phyloP scores from a whole-genome alignment of 2,113 vertebrate species.

The Carlito syrichta region DNA sequence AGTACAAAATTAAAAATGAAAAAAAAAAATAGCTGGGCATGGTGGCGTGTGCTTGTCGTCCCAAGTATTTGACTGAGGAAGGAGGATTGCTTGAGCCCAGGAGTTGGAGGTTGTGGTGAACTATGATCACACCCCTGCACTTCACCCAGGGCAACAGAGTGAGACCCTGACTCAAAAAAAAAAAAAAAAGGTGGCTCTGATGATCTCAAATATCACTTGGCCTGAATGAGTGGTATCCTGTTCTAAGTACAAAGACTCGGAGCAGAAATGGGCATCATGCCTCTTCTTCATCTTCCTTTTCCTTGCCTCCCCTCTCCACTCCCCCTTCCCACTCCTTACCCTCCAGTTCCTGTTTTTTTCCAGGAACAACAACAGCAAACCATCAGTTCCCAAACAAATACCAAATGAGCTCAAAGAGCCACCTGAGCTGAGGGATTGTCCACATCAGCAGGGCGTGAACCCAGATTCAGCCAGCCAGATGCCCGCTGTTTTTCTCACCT shows the following conservation, averaged over 20 bases:
- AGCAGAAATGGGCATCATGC: neutral
- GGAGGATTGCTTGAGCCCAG: too few relatives aligned
- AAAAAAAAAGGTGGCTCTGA: neutral
- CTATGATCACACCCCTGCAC: too few relatives aligned
- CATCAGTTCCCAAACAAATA: neutral
- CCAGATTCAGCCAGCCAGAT: neutral
- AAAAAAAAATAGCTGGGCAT: too few relatives aligned
- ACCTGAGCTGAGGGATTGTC: neutral
- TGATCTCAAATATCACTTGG: neutral
- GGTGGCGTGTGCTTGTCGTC: too few relatives aligned
- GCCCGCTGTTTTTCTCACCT: neutral
- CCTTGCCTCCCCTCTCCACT: neutral
- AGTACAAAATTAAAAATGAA: too few relatives aligned
- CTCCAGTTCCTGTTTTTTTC: neutral
- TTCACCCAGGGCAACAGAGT: too few relatives aligned
- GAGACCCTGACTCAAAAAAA: too few relatives aligned
- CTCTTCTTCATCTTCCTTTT: neutral
- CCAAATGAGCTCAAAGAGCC: neutral
- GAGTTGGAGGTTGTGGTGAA: too few relatives aligned
- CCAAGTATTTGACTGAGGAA: too few relatives aligned
- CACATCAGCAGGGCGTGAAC: neutral
- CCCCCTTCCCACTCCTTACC: neutral
- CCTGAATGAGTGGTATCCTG: neutral
- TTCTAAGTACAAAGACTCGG: neutral
- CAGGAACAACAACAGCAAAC: neutral